A percentile compares a stretch with the other conserved stretches of the same genome.
These are phyloP conservation scores for Drosophila atripex DNA, from an alignment of 2,888 invertebrate species.

Conservation along the genomic window DNA sequence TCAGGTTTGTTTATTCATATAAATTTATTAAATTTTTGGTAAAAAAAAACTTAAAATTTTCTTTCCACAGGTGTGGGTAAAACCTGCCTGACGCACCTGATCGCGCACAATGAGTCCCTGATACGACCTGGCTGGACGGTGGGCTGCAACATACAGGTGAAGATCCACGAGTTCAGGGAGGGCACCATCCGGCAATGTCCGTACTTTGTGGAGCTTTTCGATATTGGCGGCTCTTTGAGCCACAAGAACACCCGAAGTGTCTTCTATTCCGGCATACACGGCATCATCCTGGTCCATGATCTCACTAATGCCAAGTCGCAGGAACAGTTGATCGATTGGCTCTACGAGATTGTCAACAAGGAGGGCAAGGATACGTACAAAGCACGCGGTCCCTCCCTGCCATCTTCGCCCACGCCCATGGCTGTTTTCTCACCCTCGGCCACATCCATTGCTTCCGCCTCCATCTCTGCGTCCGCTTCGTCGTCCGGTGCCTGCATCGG, in stretches of 20 bases:
- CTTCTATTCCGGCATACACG: constrained; percentile 97
- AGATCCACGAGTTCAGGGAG: constrained; percentile 96
- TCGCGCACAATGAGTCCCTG: constrained; percentile 94
- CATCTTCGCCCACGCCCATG: constrained; percentile 37
- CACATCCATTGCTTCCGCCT: background rate
- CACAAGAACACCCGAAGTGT: constrained; percentile 97
- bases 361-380: constrained; percentile 85
- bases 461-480: background rate
- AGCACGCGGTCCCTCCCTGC: constrained; percentile 37
- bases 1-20: constrained; percentile 87
- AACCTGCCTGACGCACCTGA: constrained; percentile 95
- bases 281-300: constrained; percentile 98
- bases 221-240: constrained; percentile 96
- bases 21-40: background rate
- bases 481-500: background rate
- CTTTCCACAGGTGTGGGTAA: constrained; percentile 93
- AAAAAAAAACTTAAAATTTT: constrained; percentile 50
- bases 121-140: constrained; percentile 97
- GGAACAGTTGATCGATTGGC: constrained; percentile 95
- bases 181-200: constrained; percentile 95
- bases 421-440: constrained; percentile 25
- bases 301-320: constrained; percentile 98
- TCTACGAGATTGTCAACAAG: constrained; percentile 93
- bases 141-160: constrained; percentile 97
- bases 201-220: constrained; percentile 98